These are phyloP conservation scores for Galbula dea DNA, from an alignment of 2,113 vertebrate genomes.

Conservation along the genomic window DNA sequence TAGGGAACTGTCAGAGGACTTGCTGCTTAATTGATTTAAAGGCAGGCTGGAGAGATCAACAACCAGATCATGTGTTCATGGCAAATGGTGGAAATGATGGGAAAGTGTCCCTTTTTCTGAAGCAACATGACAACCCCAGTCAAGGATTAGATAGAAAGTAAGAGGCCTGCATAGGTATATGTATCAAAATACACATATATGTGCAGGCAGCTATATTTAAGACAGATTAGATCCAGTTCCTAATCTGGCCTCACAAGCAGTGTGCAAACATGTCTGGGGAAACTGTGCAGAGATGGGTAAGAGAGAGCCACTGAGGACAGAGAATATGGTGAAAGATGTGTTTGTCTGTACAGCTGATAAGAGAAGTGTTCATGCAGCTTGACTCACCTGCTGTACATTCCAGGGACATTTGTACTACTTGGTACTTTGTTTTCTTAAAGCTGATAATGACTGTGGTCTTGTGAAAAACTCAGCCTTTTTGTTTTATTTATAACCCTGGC, in stretches of 20 bases:
- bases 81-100: neutral
- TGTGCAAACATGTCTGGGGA: neutral
- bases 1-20: neutral
- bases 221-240: neutral
- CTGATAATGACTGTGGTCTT: neutral
- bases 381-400: neutral
- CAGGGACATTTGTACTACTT: neutral
- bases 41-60: neutral
- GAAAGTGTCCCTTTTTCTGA: neutral
- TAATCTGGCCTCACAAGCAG: neutral
- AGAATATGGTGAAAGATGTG: neutral
- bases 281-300: neutral
- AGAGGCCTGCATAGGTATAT: neutral
- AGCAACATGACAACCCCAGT: neutral
- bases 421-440: neutral
- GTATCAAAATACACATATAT: neutral
- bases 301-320: neutral
- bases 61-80: too few relatives aligned
- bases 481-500: neutral
- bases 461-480: neutral
- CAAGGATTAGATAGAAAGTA: neutral
- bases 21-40: neutral
- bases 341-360: fast-evolving
- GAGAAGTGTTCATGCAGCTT: neutral
- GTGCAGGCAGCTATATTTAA: neutral